A percentile compares a stretch with the other conserved stretches of the same genome.
phyloP scores from a whole-genome alignment of 2,113 vertebrate species.

The Siniperca knerii region DNA sequence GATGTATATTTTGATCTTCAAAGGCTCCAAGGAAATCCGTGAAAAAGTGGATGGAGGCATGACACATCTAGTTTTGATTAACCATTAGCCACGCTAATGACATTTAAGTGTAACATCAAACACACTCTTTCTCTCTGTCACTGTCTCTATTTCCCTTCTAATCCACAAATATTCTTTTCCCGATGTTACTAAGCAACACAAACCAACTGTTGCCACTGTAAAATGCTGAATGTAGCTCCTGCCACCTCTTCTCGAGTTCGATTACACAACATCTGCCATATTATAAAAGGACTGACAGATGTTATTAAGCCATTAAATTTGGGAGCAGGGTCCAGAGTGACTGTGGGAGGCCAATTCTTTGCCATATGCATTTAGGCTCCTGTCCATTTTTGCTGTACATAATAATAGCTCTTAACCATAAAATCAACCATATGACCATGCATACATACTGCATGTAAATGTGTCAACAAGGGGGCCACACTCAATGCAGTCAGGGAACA shows the following conservation, averaged over 20 bases:
- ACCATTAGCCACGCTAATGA: background rate
- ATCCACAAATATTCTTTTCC: slow-evolving; percentile 4
- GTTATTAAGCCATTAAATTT: slow-evolving; percentile 19
- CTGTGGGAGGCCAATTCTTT: background rate
- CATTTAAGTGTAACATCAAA: slow-evolving; percentile 35
- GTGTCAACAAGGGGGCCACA: slow-evolving; percentile 37
- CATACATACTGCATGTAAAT: slow-evolving; percentile 13
- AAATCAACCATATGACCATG: background rate
- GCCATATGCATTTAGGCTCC: background rate
- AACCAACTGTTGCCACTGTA: slow-evolving; percentile 17
- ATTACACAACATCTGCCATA: slow-evolving; percentile 16
- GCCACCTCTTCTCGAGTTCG: background rate
- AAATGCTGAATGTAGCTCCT: background rate
- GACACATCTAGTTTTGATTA: background rate
- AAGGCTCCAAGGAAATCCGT: slow-evolving; percentile 30
- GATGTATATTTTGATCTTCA: slow-evolving; percentile 44
- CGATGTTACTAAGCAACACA: slow-evolving; percentile 1
- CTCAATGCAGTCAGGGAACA: background rate
- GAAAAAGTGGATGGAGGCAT: background rate
- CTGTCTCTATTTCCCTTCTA: background rate
- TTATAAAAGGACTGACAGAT: background rate
- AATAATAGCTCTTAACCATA: background rate
- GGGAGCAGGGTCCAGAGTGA: background rate
- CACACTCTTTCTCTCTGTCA: background rate
- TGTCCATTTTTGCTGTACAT: background rate